Evolutionary conservation across 2,888 invertebrate species (phyloP).

Genomic region (Amorpha juglandis): DNA sequence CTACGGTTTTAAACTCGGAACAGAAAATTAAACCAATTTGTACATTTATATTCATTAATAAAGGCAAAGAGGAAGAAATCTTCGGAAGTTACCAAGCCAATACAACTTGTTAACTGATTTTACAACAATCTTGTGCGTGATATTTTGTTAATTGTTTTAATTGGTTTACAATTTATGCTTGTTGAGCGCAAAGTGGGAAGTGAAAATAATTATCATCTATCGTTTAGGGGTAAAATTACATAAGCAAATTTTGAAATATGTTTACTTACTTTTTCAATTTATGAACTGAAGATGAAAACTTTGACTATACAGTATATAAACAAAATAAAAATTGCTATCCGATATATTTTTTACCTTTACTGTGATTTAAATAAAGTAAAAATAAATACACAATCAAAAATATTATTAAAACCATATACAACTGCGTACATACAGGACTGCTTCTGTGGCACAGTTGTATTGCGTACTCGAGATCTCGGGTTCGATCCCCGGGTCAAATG

Average conservation of each 20-base stretch:
- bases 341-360: no score
- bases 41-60: conserved; percentile 2
- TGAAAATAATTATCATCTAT: conserved; percentile 1
- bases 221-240: not conserved
- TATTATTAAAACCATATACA: no score
- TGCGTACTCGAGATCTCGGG: no score
- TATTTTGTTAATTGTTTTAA: conserved; percentile 22
- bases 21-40: not conserved
- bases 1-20: not conserved
- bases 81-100: conserved; percentile 11
- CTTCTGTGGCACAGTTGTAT: no score
- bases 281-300: no score
- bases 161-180: conserved; percentile 5
- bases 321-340: no score
- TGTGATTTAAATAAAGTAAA: no score
- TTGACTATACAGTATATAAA: no score
- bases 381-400: no score
- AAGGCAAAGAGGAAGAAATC: not conserved
- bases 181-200: not conserved
- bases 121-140: conserved; percentile 11
- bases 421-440: no score
- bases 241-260: not conserved
- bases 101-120: conserved; percentile 15
- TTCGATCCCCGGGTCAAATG: no score
- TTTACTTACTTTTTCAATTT: not conserved